phyloP scores from a whole-genome alignment of 2,797 vertebrate genomes.

The Gymnoscopelus microlampas region DNA sequence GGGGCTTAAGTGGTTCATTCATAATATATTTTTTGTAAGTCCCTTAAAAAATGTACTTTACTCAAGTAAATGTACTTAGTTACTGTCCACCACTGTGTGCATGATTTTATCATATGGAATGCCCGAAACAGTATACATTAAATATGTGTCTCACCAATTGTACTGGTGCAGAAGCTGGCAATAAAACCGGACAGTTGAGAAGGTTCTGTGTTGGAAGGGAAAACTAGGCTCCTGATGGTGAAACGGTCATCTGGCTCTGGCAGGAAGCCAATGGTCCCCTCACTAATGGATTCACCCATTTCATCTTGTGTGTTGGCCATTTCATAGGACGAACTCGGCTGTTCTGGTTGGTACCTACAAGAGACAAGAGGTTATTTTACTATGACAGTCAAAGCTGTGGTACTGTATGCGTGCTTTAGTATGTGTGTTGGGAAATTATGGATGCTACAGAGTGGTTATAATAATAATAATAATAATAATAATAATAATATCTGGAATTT shows the following conservation, averaged over 20 bases:
- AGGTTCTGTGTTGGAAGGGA: conserved; percentile 84
- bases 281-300: conserved; percentile 77
- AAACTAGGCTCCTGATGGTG: conserved; percentile 80
- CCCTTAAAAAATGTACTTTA: too few relatives aligned
- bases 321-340: conserved; percentile 85
- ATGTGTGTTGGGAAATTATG: too few relatives aligned
- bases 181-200: conserved; percentile 84
- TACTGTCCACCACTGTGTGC: too few relatives aligned
- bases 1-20: too few relatives aligned
- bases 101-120: too few relatives aligned
- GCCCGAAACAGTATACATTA: too few relatives aligned
- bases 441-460: too few relatives aligned
- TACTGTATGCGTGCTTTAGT: background rate
- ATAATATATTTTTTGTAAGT: too few relatives aligned
- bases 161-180: conserved; percentile 85
- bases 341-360: conserved; percentile 89
- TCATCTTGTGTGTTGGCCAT: conserved; percentile 90
- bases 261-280: conserved; percentile 83
- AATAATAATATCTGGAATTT: too few relatives aligned
- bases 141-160: conserved; percentile 83
- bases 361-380: background rate
- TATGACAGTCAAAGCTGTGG: background rate
- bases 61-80: too few relatives aligned
- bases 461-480: too few relatives aligned
- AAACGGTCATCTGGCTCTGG: conserved; percentile 76